phyloP scores from a whole-genome alignment of 64 coral and sea anemone genomes.

The Astreopora myriophthalma region DNA sequence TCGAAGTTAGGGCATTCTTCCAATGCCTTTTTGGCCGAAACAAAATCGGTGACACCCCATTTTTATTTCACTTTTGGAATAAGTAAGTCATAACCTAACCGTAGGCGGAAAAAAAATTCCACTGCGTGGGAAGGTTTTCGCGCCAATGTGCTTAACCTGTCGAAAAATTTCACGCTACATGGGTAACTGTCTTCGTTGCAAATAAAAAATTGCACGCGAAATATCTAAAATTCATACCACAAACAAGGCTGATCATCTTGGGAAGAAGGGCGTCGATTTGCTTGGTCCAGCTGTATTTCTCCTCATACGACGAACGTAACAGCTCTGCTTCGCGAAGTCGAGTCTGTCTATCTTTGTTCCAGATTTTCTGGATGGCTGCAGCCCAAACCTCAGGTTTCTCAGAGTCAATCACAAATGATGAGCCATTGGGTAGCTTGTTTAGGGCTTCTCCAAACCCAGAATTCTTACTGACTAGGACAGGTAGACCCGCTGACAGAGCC shows the following conservation, averaged over 20 bases:
- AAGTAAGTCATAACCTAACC: too few relatives aligned
- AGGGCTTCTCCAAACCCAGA: not conserved
- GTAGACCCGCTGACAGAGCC: constrained; percentile 15
- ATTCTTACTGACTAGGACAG: not conserved
- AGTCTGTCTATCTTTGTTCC: not conserved
- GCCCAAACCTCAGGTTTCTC: not conserved
- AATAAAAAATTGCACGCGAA: too few relatives aligned
- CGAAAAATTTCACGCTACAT: too few relatives aligned
- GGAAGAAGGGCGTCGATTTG: not conserved
- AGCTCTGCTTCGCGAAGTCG: not conserved
- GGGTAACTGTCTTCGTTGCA: too few relatives aligned
- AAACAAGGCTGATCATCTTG: not conserved
- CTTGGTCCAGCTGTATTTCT: not conserved
- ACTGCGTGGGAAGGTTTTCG: too few relatives aligned
- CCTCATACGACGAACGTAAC: not conserved
- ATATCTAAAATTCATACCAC: not conserved
- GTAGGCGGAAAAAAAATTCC: too few relatives aligned
- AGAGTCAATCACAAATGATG: not conserved
- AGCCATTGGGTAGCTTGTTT: not conserved
- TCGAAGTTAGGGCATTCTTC: too few relatives aligned
- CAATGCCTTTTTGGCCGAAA: too few relatives aligned
- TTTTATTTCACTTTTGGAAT: too few relatives aligned
- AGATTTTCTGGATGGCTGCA: not conserved
- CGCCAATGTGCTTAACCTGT: too few relatives aligned
- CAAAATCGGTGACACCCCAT: too few relatives aligned